Evolutionary conservation across 1,140 invertebrate species (phyloP).

Genomic region (Pomacea maculata): DNA sequence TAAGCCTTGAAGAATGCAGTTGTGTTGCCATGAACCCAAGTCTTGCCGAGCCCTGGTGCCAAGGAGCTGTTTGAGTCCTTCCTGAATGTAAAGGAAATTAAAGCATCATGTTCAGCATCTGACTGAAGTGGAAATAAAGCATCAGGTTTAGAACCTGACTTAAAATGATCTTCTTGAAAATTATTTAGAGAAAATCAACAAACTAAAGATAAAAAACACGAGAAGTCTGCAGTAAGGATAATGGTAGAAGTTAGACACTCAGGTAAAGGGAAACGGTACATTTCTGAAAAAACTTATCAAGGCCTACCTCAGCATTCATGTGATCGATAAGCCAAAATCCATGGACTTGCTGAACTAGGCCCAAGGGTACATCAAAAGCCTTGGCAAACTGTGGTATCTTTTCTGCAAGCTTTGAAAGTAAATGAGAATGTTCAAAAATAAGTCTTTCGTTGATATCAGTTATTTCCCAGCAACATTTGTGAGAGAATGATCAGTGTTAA

Average conservation of each 20-base stretch:
- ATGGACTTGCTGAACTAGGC: conserved; percentile 78
- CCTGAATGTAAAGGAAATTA: conserved; percentile 41
- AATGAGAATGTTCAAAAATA: conserved; percentile 2
- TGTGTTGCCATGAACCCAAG: conserved; percentile 72
- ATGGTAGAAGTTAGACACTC: too few relatives aligned
- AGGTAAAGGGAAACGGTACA: too few relatives aligned
- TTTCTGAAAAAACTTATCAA: background rate
- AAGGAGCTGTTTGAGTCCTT: conserved; percentile 63
- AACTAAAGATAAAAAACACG: too few relatives aligned
- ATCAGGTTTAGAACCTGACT: background rate
- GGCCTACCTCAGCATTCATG: conserved; percentile 72
- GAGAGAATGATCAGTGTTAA: too few relatives aligned
- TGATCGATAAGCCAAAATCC: conserved; percentile 89
- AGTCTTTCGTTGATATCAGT: too few relatives aligned
- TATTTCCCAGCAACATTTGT: too few relatives aligned
- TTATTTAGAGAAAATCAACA: background rate
- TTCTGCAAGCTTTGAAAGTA: conserved; percentile 67
- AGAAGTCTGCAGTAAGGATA: too few relatives aligned
- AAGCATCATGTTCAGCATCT: background rate
- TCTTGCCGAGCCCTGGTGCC: conserved; percentile 66
- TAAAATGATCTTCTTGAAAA: background rate
- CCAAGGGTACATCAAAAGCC: conserved; percentile 77
- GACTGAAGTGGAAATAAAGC: background rate
- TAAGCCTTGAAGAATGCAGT: conserved; percentile 69
- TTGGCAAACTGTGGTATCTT: conserved; percentile 79